These are phyloP conservation scores for Anguilla obscura DNA, from an alignment of 2,797 vertebrate genomes.

Conservation along the genomic window DNA sequence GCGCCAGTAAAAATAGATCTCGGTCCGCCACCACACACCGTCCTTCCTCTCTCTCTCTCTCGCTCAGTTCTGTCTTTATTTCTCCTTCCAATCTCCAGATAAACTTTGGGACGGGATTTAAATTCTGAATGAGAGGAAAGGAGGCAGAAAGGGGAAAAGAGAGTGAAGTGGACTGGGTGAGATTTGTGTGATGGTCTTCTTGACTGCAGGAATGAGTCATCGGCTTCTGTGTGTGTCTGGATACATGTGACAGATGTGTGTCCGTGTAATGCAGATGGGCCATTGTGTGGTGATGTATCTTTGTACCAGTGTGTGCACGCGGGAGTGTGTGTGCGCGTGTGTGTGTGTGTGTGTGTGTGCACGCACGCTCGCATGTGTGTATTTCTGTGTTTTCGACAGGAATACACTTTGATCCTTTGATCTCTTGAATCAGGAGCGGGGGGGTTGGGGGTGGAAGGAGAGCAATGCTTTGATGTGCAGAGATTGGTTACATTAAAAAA, in stretches of 20 bases:
- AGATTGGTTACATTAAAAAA: slow-evolving; percentile 62
- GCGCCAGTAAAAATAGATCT: slow-evolving; percentile 14
- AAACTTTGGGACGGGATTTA: not conserved
- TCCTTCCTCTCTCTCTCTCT: not conserved
- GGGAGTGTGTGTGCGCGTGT: slow-evolving; percentile 22
- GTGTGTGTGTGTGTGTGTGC: slow-evolving; percentile 30
- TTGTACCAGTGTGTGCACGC: slow-evolving; percentile 22
- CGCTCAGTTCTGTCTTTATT: not conserved
- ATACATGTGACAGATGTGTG: not conserved
- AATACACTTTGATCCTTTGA: slow-evolving; percentile 57
- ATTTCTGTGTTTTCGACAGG: slow-evolving; percentile 39
- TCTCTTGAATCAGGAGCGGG: slow-evolving; percentile 41
- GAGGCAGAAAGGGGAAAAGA: not conserved
- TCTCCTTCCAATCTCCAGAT: not conserved
- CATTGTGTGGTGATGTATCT: slow-evolving; percentile 50
- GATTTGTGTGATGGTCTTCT: slow-evolving; percentile 43
- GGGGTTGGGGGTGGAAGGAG: slow-evolving; percentile 46
- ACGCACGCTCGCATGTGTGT: not conserved
- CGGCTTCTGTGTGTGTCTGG: not conserved
- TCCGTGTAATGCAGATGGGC: not conserved
- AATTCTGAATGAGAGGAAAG: not conserved
- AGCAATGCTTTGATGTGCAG: slow-evolving; percentile 63
- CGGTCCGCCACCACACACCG: not conserved
- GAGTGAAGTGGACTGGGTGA: not conserved
- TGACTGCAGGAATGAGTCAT: slow-evolving; percentile 15